phyloP scores from a whole-genome alignment of 1,140 invertebrate genomes.

The Drosophila kikkawai region DNA sequence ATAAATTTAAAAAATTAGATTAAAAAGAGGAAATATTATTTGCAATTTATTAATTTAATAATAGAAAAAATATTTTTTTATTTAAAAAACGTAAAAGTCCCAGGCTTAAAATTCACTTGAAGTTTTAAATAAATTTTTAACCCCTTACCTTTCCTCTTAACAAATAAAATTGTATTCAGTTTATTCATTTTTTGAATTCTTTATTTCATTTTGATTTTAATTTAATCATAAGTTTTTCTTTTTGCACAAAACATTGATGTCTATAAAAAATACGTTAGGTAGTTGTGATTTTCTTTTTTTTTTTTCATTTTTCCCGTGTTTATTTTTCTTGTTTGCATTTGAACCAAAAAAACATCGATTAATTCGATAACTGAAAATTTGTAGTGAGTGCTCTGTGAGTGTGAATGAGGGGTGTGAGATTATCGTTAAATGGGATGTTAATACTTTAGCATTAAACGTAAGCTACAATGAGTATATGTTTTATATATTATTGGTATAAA shows the following conservation, averaged over 20 bases:
- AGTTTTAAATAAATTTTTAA: no score
- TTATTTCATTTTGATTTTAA: conserved; percentile 30
- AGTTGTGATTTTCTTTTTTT: conserved; percentile 6
- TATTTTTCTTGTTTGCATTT: neutral
- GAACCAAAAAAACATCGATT: conserved; percentile 7
- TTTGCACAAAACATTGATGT: conserved; percentile 32
- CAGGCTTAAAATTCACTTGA: no score
- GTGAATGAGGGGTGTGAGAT: conserved; percentile 4
- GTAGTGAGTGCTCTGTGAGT: conserved; percentile 4
- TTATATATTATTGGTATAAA: conserved; percentile 45
- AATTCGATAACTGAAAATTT: conserved; percentile 46
- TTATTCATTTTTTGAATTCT: conserved; percentile 10
- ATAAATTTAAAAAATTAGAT: conserved; percentile 6
- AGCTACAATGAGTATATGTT: conserved; percentile 32
- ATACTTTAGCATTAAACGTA: conserved; percentile 55
- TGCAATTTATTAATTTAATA: no score
- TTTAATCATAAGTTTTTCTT: conserved; percentile 19
- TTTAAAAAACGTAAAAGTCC: no score
- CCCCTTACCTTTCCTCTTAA: no score
- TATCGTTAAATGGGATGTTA: conserved; percentile 49
- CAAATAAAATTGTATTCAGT: neutral
- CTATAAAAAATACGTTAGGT: conserved; percentile 48
- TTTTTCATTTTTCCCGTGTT: neutral
- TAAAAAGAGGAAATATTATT: no score
- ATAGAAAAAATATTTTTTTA: no score